Percentiles rank a stretch among this genome's conserved stretches.
Evolutionary conservation across 92 coral and sea anemone species (phyloP).

Genomic region (Parazoanthus darwini): DNA sequence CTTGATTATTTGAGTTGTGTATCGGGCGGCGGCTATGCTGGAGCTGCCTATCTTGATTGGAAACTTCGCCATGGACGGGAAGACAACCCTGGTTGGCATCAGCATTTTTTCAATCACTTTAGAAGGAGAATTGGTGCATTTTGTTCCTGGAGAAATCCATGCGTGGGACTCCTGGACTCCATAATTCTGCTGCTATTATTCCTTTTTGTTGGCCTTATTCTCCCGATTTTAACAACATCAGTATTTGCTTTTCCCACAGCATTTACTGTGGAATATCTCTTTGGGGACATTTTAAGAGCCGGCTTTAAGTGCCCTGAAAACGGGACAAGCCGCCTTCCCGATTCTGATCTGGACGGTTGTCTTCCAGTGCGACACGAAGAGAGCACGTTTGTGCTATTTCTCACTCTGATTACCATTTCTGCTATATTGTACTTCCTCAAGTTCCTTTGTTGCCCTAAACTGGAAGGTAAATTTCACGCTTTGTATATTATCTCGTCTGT

Average conservation of each 20-base stretch:
- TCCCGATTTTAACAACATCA: constrained; percentile 47
- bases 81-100: constrained; percentile 64
- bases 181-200: constrained; percentile 45
- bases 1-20: constrained; percentile 72
- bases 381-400: constrained; percentile 22
- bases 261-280: constrained; percentile 55
- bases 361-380: neutral
- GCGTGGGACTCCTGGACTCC: constrained; percentile 54
- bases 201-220: constrained; percentile 40
- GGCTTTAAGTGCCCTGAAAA: constrained; percentile 47
- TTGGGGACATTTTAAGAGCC: constrained; percentile 53
- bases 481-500: constrained; percentile 32
- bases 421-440: constrained; percentile 30
- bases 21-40: constrained; percentile 76
- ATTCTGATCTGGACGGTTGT: constrained; percentile 17
- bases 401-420: constrained; percentile 17
- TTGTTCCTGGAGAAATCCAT: constrained; percentile 63
- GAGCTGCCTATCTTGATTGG: constrained; percentile 72
- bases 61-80: constrained; percentile 58
- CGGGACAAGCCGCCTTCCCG: constrained; percentile 36
- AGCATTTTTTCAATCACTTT: constrained; percentile 58
- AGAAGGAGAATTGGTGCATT: constrained; percentile 61
- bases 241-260: constrained; percentile 65
- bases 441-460: neutral
- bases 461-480: constrained; percentile 15